phyloP scores from a whole-genome alignment of 2,888 invertebrate genomes.

The Cryptocephalus moraei region DNA sequence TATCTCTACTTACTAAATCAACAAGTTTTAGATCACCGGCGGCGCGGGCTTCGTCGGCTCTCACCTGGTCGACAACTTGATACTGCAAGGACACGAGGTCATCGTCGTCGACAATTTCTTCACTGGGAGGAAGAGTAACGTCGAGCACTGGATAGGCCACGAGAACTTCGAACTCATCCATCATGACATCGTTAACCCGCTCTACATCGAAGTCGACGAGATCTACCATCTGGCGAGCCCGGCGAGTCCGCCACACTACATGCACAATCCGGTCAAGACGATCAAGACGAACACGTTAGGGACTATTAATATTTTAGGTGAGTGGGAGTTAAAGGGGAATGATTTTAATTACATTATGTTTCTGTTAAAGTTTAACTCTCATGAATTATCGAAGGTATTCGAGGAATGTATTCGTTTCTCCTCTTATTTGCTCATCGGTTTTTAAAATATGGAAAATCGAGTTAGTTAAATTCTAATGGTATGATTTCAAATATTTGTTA shows the following conservation, averaged over 20 bases:
- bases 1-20: not conserved
- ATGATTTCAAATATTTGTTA: too few species aligned
- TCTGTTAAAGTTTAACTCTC: too few species aligned
- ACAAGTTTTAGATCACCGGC: constrained; percentile 65
- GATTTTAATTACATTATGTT: too few species aligned
- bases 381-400: too few species aligned
- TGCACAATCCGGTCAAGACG: constrained; percentile 99
- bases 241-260: constrained; percentile 98
- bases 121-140: constrained; percentile 92
- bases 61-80: constrained; percentile 89
- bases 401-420: too few species aligned
- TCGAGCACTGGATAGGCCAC: constrained; percentile 98
- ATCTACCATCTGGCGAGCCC: constrained; percentile 99
- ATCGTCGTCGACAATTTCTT: constrained; percentile 98
- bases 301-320: constrained; percentile 86
- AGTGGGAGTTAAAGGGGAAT: too few species aligned
- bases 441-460: too few species aligned
- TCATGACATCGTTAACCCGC: constrained; percentile 96
- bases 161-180: constrained; percentile 98
- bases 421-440: too few species aligned
- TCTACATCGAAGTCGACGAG: constrained; percentile 95
- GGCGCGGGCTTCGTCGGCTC: constrained; percentile 99
- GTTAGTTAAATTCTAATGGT: too few species aligned
- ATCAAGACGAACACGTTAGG: constrained; percentile 98
- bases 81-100: constrained; percentile 93